phyloP scores from a whole-genome alignment of 2,888 invertebrate genomes.

The Mesoligia furuncula region DNA sequence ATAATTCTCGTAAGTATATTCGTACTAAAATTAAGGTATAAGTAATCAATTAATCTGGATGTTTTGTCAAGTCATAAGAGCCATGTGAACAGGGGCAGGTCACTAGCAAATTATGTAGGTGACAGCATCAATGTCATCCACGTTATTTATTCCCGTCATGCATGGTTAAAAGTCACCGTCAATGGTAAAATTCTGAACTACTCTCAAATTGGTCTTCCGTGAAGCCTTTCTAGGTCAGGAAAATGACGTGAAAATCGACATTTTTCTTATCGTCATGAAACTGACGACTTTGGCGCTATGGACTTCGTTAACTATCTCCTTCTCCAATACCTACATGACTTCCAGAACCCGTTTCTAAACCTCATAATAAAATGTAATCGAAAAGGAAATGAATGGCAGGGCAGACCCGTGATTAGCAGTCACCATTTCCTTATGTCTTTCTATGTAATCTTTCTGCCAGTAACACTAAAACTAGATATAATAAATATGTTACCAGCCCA shows the following conservation, averaged over 20 bases:
- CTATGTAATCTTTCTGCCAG: neutral
- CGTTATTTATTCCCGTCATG: neutral
- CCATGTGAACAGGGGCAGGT: neutral
- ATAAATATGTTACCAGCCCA: slow-evolving; percentile 9
- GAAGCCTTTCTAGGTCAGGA: neutral
- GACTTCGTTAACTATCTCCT: neutral
- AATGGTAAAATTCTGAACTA: neutral
- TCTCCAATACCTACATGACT: neutral
- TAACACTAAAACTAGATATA: slow-evolving; percentile 3
- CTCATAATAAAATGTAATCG: neutral
- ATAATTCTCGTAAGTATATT: neutral
- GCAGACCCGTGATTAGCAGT: neutral
- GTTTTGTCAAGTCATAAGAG: neutral
- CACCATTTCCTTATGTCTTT: neutral
- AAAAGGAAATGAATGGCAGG: neutral
- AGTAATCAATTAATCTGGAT: neutral
- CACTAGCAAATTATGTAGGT: neutral
- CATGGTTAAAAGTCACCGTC: neutral
- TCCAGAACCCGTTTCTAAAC: neutral
- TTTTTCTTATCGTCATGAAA: neutral
- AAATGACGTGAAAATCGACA: neutral
- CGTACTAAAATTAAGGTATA: neutral
- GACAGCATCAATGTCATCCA: neutral
- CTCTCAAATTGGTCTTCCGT: neutral
- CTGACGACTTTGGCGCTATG: no score